Conservation (phyloP, 2,113 vertebrate species). For the Acrocephalus arundinaceus region DNA sequence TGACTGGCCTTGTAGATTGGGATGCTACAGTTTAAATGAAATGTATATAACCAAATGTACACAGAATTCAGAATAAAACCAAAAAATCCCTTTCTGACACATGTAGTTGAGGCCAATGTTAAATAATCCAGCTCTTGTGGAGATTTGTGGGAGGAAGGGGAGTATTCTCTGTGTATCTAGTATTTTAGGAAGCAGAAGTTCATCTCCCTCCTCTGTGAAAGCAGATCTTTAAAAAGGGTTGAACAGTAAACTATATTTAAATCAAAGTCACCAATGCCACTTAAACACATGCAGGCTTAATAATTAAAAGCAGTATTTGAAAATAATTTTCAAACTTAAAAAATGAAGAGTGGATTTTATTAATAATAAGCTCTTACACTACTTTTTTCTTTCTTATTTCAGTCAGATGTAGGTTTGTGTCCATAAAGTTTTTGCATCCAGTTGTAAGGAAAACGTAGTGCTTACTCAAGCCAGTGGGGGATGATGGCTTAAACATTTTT, state of each 20-base stretch:
- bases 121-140: background rate
- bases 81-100: background rate
- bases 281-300: background rate
- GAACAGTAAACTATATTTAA: background rate
- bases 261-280: background rate
- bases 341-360: background rate
- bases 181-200: background rate
- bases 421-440: background rate
- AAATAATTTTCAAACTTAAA: background rate
- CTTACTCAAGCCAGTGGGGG: background rate
- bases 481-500: constrained; percentile 17
- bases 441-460: background rate
- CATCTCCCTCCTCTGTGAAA: background rate
- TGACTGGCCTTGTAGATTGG: constrained; percentile 55
- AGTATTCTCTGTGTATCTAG: background rate
- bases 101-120: background rate
- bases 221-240: background rate
- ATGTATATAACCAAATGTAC: background rate
- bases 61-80: background rate
- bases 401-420: background rate
- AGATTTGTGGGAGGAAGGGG: background rate
- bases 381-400: background rate
- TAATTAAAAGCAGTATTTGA: background rate
- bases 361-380: background rate
- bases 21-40: constrained; percentile 3